Percentiles rank a stretch among this genome's conserved stretches.
Evolutionary conservation across 92 coral and sea anemone species (phyloP).

Genomic region (Epizoanthus rinbou): DNA sequence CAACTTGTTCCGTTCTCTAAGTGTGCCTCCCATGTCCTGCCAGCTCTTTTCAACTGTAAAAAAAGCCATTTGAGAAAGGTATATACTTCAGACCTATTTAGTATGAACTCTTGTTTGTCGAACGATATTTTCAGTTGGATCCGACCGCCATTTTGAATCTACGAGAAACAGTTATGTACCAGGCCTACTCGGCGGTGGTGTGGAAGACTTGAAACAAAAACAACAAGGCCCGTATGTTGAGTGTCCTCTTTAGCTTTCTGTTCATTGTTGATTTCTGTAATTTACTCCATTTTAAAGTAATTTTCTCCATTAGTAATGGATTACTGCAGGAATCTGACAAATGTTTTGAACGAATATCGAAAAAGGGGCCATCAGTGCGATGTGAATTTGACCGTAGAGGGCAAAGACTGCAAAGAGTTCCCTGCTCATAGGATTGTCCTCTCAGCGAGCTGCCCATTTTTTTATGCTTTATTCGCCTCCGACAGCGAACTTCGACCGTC

Average conservation of each 20-base stretch:
- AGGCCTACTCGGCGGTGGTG: not conserved
- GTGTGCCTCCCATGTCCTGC: not conserved
- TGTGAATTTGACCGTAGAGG: not conserved
- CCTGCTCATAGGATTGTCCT: not conserved
- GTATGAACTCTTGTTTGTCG: no score
- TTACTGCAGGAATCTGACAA: not conserved
- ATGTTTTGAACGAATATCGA: not conserved
- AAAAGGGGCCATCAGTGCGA: not conserved
- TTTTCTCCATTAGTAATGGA: not conserved
- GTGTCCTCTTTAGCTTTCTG: no score
- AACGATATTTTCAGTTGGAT: not conserved
- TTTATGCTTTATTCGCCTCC: not conserved
- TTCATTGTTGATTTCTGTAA: no score
- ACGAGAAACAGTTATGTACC: not conserved
- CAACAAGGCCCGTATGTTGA: no score
- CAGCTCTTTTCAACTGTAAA: not conserved
- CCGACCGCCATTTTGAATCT: constrained; percentile 8
- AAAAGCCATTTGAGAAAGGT: not conserved
- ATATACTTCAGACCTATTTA: not conserved
- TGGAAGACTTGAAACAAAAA: no score
- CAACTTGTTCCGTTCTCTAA: constrained; percentile 15
- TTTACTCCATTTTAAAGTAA: no score
- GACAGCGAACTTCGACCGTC: no score
- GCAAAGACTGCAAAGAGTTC: not conserved
- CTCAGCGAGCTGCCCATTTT: not conserved